These are phyloP conservation scores for Channa maculata DNA, from an alignment of 2,113 vertebrate species.

Conservation along the genomic window DNA sequence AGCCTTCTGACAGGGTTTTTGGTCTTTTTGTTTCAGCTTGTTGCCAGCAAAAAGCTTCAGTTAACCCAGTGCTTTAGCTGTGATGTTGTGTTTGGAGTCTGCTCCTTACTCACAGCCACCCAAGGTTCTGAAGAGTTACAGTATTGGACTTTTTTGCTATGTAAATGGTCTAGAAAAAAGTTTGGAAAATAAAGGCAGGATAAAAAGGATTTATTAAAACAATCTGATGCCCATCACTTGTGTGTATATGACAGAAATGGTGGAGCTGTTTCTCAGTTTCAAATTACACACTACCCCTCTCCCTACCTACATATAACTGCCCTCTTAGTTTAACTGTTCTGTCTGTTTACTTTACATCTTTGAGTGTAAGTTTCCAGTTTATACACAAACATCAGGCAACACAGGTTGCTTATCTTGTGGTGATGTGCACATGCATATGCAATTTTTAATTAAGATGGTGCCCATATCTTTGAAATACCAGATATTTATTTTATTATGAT, in stretches of 20 bases:
- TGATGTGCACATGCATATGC: constrained; percentile 68
- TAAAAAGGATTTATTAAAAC: constrained; percentile 7
- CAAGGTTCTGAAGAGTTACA: constrained; percentile 34
- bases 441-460: constrained; percentile 89
- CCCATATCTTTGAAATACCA: constrained; percentile 86
- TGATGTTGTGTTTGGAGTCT: constrained; percentile 28
- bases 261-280: constrained; percentile 39
- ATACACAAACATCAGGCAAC: constrained; percentile 9
- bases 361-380: background rate
- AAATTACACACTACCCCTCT: no score
- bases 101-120: constrained; percentile 13
- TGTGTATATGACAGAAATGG: constrained; percentile 28
- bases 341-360: background rate
- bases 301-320: no score
- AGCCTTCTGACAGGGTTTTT: background rate
- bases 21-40: background rate
- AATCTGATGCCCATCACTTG: constrained; percentile 40
- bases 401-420: constrained; percentile 53
- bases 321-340: no score
- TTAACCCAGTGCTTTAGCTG: constrained; percentile 35
- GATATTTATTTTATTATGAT: constrained; percentile 93
- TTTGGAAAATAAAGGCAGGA: constrained; percentile 48
- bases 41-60: constrained; percentile 30
- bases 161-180: constrained; percentile 72
- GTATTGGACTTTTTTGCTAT: constrained; percentile 53